Evolutionary conservation across 2,113 vertebrate species (phyloP).

Genomic region (Thamnaconus septentrionalis): DNA sequence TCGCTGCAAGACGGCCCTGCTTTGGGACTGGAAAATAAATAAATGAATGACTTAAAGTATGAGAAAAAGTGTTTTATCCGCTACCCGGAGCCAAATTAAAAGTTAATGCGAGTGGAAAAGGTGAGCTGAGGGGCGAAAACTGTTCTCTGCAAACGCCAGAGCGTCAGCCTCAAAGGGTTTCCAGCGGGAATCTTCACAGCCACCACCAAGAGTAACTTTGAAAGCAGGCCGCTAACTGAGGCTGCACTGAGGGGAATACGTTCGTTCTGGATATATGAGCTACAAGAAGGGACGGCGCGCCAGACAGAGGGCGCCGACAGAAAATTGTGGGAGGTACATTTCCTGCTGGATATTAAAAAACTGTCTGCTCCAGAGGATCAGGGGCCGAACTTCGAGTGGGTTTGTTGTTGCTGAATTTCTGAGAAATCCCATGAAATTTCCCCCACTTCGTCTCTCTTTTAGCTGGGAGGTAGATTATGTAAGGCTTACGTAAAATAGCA

Average conservation of each 20-base stretch:
- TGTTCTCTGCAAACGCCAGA: slow-evolving; percentile 25
- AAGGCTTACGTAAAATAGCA: slow-evolving; percentile 46
- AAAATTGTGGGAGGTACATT: slow-evolving; percentile 33
- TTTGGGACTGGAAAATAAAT: neutral
- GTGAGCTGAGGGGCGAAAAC: slow-evolving; percentile 23
- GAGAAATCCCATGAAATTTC: slow-evolving; percentile 45
- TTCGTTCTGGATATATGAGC: slow-evolving; percentile 27
- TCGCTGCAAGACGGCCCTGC: neutral
- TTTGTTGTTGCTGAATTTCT: slow-evolving; percentile 4
- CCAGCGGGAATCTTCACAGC: slow-evolving; percentile 10
- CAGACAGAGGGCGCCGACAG: slow-evolving; percentile 22
- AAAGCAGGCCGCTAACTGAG: slow-evolving; percentile 33
- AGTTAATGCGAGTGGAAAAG: neutral
- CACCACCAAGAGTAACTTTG: slow-evolving; percentile 3
- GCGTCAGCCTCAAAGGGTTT: slow-evolving; percentile 25
- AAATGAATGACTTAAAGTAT: slow-evolving; percentile 5
- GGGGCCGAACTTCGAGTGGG: slow-evolving; percentile 11
- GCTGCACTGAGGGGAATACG: slow-evolving; percentile 13
- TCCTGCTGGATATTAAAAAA: slow-evolving; percentile 42
- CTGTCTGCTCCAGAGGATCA: slow-evolving; percentile 32
- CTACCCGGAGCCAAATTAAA: too few species aligned
- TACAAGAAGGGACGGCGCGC: slow-evolving; percentile 19
- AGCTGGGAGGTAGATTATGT: slow-evolving; percentile 43
- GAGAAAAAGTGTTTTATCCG: neutral
- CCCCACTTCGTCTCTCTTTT: neutral